Conservation (phyloP, 2,797 vertebrate genomes). For the Eulemur albifrons region DNA sequence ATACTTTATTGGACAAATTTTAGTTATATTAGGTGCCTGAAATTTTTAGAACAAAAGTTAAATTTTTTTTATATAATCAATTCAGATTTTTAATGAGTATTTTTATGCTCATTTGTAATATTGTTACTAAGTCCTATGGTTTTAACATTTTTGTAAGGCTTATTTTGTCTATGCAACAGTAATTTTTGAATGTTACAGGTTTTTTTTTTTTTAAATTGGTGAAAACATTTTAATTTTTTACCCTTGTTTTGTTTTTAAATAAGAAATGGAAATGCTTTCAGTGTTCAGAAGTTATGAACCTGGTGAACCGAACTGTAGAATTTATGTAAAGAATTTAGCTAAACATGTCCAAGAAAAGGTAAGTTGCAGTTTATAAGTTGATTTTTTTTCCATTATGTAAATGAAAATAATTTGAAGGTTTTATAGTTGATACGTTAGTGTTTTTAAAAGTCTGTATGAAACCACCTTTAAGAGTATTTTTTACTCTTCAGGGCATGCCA, state of each 20-base stretch:
- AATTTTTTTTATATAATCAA: not conserved
- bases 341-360: conserved; percentile 98
- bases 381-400: not conserved
- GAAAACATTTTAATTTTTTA: conserved; percentile 44
- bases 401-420: not conserved
- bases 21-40: not conserved
- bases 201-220: not conserved
- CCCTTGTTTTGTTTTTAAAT: conserved; percentile 62
- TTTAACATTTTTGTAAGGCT: conserved; percentile 41
- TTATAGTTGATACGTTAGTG: not conserved
- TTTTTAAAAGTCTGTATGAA: not conserved
- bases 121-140: not conserved
- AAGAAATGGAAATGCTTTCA: conserved; percentile 96
- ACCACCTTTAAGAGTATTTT: not conserved
- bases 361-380: conserved; percentile 66
- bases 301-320: conserved; percentile 97
- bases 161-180: not conserved
- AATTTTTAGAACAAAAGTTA: not conserved
- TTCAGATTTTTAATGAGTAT: conserved; percentile 7
- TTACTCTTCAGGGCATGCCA: not conserved
- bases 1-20: not conserved
- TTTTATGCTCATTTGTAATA: not conserved
- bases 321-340: conserved; percentile 98
- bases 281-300: conserved; percentile 97
- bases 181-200: not conserved